Evolutionary conservation across 2,888 invertebrate genomes (phyloP), one percentile per base, ranked within the genome.

Genomic region (Netelia melanura): DNA sequence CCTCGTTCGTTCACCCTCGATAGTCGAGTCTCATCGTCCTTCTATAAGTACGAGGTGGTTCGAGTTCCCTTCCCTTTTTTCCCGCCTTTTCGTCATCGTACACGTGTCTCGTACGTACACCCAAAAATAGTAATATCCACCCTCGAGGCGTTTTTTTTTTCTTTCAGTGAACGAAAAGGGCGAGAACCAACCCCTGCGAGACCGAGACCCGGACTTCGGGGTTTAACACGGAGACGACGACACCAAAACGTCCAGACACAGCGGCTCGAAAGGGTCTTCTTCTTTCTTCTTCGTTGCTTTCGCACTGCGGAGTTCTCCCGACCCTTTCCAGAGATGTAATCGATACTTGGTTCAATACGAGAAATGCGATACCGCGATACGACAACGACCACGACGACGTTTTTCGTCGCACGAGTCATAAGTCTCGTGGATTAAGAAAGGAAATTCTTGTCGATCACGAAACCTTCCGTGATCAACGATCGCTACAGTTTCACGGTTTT

Each of bases 231-330:
- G 44, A 44, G 81, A 81, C 67, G 65, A 44, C 71, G 71, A 72
- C 70, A 81, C 61, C 75, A 54, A 77, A 77, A 78, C 58, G 82
- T 72, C 84, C 71, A 79, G 82, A 82, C 82, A 72, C 72, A n/a
- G n/a, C 48, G n/a, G 23, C 44, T 44, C 65, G 23, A 76, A 72
- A 80, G 44, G 75, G 71, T 72, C 62, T 79, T 82, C 54, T 52
- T 52, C 21, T 79, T 70, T 56, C 43, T 78, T 5, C 64, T 44
- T 3, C 25, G 9, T 5, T 71, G 48, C 9, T 48, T 48, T 48
- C 10, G 10, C 11, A 14, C 1, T 30, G 6, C 30, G 5, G 6
- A 14, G 14, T 61, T 70, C 74, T 17, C 17, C 52, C 52, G 72
- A 67, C 84, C 79, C 71, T 67, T 43, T 25, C 75, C 9, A 58